Percentiles rank a stretch among this genome's conserved stretches.
Conservation (phyloP, 2,113 vertebrate genomes). For the Cynocephalus volans region DNA sequence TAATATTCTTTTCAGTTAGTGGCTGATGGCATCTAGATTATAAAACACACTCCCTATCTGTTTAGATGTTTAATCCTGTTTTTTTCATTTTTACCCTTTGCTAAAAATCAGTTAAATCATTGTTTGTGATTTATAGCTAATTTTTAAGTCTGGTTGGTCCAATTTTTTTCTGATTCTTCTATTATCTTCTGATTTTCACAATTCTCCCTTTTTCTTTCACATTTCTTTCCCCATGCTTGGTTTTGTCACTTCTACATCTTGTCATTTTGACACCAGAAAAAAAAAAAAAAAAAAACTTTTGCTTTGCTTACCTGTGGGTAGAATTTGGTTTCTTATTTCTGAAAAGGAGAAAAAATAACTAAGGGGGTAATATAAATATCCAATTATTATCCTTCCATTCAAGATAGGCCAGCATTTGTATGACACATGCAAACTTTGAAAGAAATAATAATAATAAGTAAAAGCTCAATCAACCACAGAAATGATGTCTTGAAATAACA, state of each 20-base stretch:
- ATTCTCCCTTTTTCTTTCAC: neutral
- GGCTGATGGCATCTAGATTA: neutral
- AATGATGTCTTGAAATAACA: neutral
- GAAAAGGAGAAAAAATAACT: neutral
- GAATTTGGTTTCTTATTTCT: neutral
- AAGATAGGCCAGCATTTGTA: neutral
- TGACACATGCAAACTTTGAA: neutral
- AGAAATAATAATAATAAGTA: neutral
- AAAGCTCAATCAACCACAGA: neutral
- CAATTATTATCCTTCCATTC: neutral
- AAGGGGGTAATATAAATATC: neutral
- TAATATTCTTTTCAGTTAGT: neutral
- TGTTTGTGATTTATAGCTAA: neutral
- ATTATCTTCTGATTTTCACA: neutral
- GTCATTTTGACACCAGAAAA: neutral
- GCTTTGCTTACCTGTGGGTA: neutral
- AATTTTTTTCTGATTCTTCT: neutral
- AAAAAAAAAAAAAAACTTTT: too few relatives aligned
- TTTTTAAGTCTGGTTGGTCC: neutral
- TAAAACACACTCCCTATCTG: neutral
- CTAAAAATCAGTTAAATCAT: neutral
- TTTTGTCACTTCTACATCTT: neutral
- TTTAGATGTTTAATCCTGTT: neutral
- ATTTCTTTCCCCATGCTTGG: neutral
- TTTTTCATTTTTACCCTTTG: conserved; percentile 10